phyloP scores from a whole-genome alignment of 2,888 invertebrate species.

The Unio delphinus region DNA sequence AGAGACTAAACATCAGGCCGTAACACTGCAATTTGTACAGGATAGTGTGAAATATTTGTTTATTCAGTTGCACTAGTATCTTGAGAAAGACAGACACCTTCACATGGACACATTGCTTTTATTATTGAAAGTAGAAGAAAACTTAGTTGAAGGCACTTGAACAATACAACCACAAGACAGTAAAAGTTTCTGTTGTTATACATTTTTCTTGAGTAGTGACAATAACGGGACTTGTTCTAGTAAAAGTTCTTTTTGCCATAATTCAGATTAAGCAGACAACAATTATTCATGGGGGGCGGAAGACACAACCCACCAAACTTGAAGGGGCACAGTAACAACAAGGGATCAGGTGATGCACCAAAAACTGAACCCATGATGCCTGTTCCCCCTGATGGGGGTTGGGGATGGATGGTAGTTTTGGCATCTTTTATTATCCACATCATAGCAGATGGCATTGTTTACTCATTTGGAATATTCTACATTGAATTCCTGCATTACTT shows the following conservation, averaged over 20 bases:
- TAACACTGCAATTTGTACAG: too few relatives aligned
- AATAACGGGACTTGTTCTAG: too few relatives aligned
- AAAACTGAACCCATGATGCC: constrained; percentile 8
- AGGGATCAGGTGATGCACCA: background rate
- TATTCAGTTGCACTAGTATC: too few relatives aligned
- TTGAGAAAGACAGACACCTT: too few relatives aligned
- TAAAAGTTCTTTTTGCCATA: background rate
- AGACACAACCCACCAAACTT: constrained; percentile 1
- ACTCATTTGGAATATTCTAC: constrained; percentile 96
- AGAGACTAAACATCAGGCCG: too few relatives aligned
- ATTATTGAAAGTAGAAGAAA: background rate
- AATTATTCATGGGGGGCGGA: background rate
- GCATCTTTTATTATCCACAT: constrained; percentile 96
- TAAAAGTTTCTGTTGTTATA: too few relatives aligned
- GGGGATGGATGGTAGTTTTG: constrained; percentile 95
- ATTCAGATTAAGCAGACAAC: background rate
- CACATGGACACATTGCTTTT: background rate
- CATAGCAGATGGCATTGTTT: constrained; percentile 96
- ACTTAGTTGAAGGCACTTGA: constrained; percentile 2
- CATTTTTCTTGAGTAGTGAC: too few relatives aligned
- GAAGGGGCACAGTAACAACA: background rate
- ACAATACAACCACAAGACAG: constrained; percentile 1
- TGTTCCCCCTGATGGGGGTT: constrained; percentile 82
- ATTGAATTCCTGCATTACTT: constrained; percentile 89
- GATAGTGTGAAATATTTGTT: too few relatives aligned